Conservation (phyloP, 2,797 vertebrate genomes). For the Varecia variegata region DNA sequence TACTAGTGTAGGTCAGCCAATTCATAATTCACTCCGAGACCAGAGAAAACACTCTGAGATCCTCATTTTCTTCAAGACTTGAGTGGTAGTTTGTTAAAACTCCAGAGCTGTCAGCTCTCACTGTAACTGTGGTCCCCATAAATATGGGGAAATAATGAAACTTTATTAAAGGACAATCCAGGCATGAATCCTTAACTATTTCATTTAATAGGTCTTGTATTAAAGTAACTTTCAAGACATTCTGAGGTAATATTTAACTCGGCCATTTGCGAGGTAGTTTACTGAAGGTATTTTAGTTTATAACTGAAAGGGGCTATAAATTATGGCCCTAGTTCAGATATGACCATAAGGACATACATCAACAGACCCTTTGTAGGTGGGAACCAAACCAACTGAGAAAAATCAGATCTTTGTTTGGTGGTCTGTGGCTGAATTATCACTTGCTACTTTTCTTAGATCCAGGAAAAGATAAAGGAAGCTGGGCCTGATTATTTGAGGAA, state of each 20-base stretch:
- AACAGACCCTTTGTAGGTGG: not conserved
- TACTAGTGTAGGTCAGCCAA: constrained; percentile 35
- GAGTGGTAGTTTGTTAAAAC: constrained; percentile 56
- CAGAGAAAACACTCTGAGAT: constrained; percentile 1
- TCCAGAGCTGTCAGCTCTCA: constrained; percentile 19
- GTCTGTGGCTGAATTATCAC: not conserved
- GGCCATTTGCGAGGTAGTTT: not conserved
- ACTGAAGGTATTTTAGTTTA: not conserved
- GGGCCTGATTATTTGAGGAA: not conserved
- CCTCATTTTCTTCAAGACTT: not conserved
- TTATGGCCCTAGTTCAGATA: not conserved
- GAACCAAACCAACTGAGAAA: not conserved
- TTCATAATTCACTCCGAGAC: constrained; percentile 67
- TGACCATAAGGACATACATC: not conserved
- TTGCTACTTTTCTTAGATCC: not conserved
- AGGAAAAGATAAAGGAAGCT: not conserved
- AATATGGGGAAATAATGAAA: constrained; percentile 58
- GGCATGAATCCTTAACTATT: constrained; percentile 43
- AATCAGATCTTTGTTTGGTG: not conserved
- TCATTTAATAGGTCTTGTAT: not conserved
- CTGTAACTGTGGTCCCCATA: constrained; percentile 8
- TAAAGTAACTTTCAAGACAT: constrained; percentile 40
- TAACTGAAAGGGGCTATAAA: not conserved
- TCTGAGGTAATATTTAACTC: constrained; percentile 46
- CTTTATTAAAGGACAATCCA: constrained; percentile 43